Evolutionary conservation across 2,888 invertebrate species (phyloP), one percentile per base, ranked within the genome.

Genomic region (Lasioglossum zephyrum): DNA sequence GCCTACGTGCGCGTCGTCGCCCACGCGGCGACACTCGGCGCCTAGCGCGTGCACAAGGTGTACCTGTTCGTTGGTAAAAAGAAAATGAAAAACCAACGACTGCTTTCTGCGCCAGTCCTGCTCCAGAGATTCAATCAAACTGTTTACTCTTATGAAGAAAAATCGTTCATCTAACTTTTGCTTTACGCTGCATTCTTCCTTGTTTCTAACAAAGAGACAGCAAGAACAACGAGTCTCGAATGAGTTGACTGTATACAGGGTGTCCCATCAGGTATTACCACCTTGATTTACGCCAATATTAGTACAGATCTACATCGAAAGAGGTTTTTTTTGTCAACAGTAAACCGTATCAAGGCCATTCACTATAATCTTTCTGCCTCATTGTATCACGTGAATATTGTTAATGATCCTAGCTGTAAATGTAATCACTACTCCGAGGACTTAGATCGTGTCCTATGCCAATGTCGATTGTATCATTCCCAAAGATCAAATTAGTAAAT

Each of bases 21-120:
- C 88, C 85, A 90, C 87, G 82, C 76, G 73, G 26, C n/a, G 77
- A 78, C 73, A 49, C 73, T 63, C 76, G 72, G 39, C 86, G 75
- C 79, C 77, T 66, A 53, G 41, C 41, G 16, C 73, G 76, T 26
- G 74, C 57, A 18, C n/a, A 5, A 44, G 41, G 39, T 41, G 18
- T 41, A 74, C 74, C 74, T 70, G 70, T 70, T 70, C 41, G n/a
- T 39, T 31, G 31, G 31, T n/a, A 53, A 22, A 53, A 53, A n/a
- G n/a, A 9, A 9, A n/a, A 53, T 9, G 9, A 9, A n/a, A 53
- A n/a, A 3, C 53, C 53, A 9, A 4, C 57, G 57, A 57, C n/a
- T 11, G n/a, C 57, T 57, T 4, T n/a, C n/a, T n/a, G n/a, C 9
- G 2, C 4, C 57, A 4, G n/a, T n/a, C n/a, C 57, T n/a, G n/a